phyloP scores from a whole-genome alignment of 2,113 vertebrate genomes.

The Melanerpes formicivorus region DNA sequence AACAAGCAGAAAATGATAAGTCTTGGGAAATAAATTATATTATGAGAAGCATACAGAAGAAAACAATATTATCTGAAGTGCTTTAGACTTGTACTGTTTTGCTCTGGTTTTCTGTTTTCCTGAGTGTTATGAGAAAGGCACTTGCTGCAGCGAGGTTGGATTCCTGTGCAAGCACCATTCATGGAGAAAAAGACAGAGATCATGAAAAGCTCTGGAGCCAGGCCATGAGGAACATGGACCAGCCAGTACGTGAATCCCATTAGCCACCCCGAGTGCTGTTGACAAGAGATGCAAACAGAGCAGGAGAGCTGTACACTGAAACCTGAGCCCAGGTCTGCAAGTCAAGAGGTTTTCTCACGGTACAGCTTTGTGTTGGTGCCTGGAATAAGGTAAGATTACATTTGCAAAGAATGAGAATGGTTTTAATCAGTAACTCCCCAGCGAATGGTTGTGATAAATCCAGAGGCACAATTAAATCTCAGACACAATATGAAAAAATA shows the following conservation, averaged over 20 bases:
- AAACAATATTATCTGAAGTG: neutral
- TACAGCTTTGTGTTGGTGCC: neutral
- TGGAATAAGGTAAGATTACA: neutral
- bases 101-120: neutral
- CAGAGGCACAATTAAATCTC: neutral
- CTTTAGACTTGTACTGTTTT: neutral
- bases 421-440: neutral
- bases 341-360: neutral
- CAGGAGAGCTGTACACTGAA: neutral
- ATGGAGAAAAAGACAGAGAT: neutral
- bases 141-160: neutral
- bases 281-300: neutral
- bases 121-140: neutral
- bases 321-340: neutral
- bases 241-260: neutral
- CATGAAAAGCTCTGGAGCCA: neutral
- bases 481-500: neutral
- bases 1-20: neutral
- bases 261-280: neutral
- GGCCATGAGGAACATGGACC: neutral
- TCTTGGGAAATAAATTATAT: neutral
- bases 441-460: neutral
- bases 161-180: neutral
- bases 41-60: neutral
- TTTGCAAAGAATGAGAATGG: neutral